phyloP scores from a whole-genome alignment of 1,140 invertebrate genomes.

The Hermetia illucens region DNA sequence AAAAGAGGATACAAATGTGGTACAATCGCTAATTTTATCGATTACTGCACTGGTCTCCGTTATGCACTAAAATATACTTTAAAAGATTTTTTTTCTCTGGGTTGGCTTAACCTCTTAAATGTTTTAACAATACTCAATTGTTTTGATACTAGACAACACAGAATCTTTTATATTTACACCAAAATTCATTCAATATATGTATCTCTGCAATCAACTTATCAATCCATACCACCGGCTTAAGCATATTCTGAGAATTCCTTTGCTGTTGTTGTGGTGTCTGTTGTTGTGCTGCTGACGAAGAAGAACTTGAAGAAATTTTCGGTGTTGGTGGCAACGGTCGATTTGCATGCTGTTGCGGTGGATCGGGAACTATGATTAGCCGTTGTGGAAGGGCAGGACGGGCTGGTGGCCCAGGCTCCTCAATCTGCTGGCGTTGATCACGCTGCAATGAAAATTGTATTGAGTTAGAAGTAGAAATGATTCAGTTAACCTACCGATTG shows the following conservation, averaged over 20 bases:
- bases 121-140: too few species aligned
- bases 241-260: conserved; percentile 61
- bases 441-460: conserved; percentile 7
- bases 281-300: conserved; percentile 20
- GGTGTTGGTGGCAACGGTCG: conserved; percentile 79
- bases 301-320: conserved; percentile 13
- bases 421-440: conserved; percentile 36
- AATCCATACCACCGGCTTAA: conserved; percentile 68
- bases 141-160: too few species aligned
- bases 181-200: too few species aligned
- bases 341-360: conserved; percentile 36
- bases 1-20: too few species aligned
- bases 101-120: too few species aligned
- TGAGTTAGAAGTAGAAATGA: neutral
- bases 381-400: conserved; percentile 75
- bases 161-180: too few species aligned
- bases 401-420: conserved; percentile 69
- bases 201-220: too few species aligned
- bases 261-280: conserved; percentile 50
- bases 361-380: conserved; percentile 64
- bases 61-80: too few species aligned
- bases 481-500: conserved; percentile 19
- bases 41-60: too few species aligned
- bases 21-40: too few species aligned
- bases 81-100: too few species aligned